Conservation (phyloP, 1,140 invertebrate genomes). For the Bombus haemorrhoidalis region DNA sequence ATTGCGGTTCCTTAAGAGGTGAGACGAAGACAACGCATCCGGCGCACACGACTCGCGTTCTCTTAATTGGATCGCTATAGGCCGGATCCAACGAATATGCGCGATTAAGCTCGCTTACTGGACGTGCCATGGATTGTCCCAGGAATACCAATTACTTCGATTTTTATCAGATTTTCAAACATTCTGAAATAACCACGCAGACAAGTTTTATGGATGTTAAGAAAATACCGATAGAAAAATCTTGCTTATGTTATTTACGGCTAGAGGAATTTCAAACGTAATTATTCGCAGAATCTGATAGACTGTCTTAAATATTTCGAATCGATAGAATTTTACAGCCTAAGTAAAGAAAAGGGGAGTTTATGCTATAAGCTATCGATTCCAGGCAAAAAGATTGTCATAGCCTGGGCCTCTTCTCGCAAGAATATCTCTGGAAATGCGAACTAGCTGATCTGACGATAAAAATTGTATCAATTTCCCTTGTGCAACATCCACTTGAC, state of each 20-base stretch:
- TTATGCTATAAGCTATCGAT: too few species aligned
- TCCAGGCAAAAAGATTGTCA: too few species aligned
- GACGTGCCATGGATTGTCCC: conserved; percentile 17
- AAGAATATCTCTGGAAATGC: too few species aligned
- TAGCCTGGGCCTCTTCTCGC: too few species aligned
- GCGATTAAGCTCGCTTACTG: conserved; percentile 23
- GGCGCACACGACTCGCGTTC: conserved; percentile 42
- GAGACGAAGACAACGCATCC: conserved; percentile 52
- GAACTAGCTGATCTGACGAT: too few species aligned
- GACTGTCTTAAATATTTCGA: too few species aligned
- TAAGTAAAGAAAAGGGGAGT: fast-evolving
- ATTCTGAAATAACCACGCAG: not conserved
- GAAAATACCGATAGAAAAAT: not conserved
- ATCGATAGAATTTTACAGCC: too few species aligned
- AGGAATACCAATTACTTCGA: conserved; percentile 30
- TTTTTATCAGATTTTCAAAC: conserved; percentile 1
- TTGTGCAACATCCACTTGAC: too few species aligned
- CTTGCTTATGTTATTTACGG: too few species aligned
- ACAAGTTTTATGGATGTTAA: not conserved
- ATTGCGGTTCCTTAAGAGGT: conserved; percentile 68
- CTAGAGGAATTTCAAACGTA: too few species aligned
- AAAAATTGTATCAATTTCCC: too few species aligned
- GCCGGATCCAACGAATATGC: conserved; percentile 19
- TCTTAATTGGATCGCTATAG: conserved; percentile 66
- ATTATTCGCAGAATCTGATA: too few species aligned